Percentiles rank a stretch among this genome's conserved stretches.
Evolutionary conservation across 2,888 invertebrate genomes (phyloP).

Genomic region (Dicroscelio sp.): DNA sequence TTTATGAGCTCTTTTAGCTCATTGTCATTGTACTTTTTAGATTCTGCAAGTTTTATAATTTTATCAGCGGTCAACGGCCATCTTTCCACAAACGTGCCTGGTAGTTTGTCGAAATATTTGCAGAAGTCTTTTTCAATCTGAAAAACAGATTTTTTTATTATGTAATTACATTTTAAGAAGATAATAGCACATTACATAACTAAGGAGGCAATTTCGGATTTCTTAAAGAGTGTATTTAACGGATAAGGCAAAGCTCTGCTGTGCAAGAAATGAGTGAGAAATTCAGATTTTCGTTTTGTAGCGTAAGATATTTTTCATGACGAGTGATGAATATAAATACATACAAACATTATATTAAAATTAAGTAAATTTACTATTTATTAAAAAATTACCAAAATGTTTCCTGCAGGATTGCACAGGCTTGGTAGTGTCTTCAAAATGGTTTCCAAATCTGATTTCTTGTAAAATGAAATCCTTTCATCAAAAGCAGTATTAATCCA

Average conservation of each 20-base stretch:
- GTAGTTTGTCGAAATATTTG: not conserved
- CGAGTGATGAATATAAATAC: not conserved
- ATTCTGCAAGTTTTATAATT: not conserved
- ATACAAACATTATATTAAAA: not conserved
- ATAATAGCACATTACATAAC: not conserved
- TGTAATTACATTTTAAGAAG: not conserved
- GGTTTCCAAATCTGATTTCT: not conserved
- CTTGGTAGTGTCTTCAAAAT: not conserved
- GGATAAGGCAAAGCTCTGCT: not conserved
- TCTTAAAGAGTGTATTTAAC: not conserved
- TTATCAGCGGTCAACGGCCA: not conserved
- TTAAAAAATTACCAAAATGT: not conserved
- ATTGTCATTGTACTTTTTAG: not conserved
- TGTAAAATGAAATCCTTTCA: slow-evolving; percentile 15
- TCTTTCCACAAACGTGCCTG: not conserved
- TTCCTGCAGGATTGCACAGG: not conserved
- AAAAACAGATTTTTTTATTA: not conserved
- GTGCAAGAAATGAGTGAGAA: not conserved
- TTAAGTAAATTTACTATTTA: not conserved
- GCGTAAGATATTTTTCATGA: not conserved
- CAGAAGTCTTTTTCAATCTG: not conserved
- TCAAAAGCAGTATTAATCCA: not conserved
- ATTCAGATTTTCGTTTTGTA: not conserved
- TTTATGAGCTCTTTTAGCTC: not conserved
- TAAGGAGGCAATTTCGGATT: too few species aligned